Evolutionary conservation across 2,113 vertebrate species (phyloP).

Genomic region (Artemisiospiza belli): DNA sequence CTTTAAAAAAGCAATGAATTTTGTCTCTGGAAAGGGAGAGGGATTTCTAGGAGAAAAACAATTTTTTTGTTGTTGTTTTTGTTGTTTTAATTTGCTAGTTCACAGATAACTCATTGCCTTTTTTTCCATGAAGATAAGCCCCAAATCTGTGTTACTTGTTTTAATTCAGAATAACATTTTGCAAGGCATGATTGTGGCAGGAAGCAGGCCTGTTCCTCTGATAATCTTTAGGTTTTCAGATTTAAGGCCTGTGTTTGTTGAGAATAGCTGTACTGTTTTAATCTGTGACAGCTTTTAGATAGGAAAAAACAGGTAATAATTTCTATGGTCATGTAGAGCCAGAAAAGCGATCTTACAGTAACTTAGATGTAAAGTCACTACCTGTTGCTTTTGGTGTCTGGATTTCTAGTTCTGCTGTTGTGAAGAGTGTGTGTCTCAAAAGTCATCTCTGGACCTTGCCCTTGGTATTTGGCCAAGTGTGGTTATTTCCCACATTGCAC

Average conservation of each 20-base stretch:
- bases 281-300: not conserved
- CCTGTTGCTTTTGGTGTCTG: not conserved
- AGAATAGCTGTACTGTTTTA: not conserved
- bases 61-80: no score
- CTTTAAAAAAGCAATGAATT: not conserved
- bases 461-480: not conserved
- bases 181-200: not conserved
- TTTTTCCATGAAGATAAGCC: not conserved
- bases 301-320: not conserved
- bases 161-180: not conserved
- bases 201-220: not conserved
- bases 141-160: not conserved
- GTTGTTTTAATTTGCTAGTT: not conserved
- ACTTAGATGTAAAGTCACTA: not conserved
- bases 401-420: not conserved
- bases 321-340: not conserved
- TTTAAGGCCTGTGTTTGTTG: not conserved
- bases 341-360: not conserved
- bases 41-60: not conserved
- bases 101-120: not conserved
- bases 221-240: not conserved
- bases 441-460: not conserved
- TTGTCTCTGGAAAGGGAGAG: not conserved
- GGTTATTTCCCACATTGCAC: not conserved
- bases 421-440: not conserved